Base-by-base conservation (phyloP, 2,797 vertebrate species). In the Forpus xanthops region DNA sequence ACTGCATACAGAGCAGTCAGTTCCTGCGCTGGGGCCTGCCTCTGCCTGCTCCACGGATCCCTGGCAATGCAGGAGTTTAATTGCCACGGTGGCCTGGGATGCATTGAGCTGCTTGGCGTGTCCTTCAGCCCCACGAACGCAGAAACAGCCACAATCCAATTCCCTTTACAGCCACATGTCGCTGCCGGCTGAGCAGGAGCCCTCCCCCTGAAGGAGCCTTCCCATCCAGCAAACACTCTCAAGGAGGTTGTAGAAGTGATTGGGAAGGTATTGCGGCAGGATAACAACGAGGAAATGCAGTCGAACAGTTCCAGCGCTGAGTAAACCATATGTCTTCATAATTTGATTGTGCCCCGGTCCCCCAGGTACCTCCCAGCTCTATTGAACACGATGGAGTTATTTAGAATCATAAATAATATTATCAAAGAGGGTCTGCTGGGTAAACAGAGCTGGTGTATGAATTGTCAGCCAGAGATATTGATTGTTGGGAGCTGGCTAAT, bases 381-480 rank as follows among this genome's bases (percentile, higher is more conserved):
- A 97, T 95, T 98, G 98, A 98, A 97, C 95, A 97, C 44, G 85
- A 97, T 96, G 95, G 96, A 98, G 97, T 98, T 97, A 98, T 98
- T 98, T 98, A 91, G 97, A 94, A 97, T 96, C 96, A 97, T 98
- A 98, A 98, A 98, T 98, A 98, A 98, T 98, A 97, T 97, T 97
- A 98, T 97, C 98, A 97, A 97, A 98, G 97, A 97, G 95, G 89
- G 94, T 95, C 97, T 97, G 75, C 96, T 97, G 97, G 97, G 97
- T 97, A 98, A 98, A 98, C 96, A 97, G 95, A 97, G 97, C 84
- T 87, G 86, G 90, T 94, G 96, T 96, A 94, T 98, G 97, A 97
- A 97, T 97, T 97, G 97, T 97, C 5, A 1, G 95, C 28, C 72
- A 30, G 60, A 30, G 37, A 66, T 96, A 98, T 98, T 90, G 97